phyloP scores from a whole-genome alignment of 2,113 vertebrate genomes.

The Dipodomys ordii region DNA sequence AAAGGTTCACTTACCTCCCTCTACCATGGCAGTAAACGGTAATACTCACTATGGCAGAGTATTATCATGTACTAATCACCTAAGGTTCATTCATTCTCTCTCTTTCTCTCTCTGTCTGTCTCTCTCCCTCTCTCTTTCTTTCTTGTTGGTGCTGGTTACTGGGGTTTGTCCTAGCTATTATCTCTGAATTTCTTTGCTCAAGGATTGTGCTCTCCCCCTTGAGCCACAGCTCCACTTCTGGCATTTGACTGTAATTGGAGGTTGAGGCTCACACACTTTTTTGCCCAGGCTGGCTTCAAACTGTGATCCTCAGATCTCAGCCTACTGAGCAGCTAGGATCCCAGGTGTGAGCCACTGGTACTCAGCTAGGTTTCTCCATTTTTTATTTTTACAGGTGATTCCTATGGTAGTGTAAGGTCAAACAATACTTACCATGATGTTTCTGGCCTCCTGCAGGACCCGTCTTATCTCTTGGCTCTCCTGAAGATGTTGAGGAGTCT shows the following conservation, averaged over 20 bases:
- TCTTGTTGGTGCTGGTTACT: too few relatives aligned
- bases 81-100: not conserved
- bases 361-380: not conserved
- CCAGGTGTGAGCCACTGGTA: too few relatives aligned
- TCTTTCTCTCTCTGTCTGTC: too few relatives aligned
- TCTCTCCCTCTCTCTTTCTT: not conserved
- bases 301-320: too few relatives aligned
- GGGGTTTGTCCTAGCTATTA: too few relatives aligned
- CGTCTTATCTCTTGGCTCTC: constrained; percentile 77
- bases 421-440: constrained; percentile 80
- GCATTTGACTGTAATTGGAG: too few relatives aligned
- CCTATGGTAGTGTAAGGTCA: not conserved
- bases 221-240: too few relatives aligned
- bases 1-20: constrained; percentile 37
- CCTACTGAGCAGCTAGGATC: too few relatives aligned
- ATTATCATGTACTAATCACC: not conserved
- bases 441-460: constrained; percentile 79
- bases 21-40: not conserved
- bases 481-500: constrained; percentile 84
- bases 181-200: too few relatives aligned
- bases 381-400: constrained; percentile 24
- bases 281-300: too few relatives aligned
- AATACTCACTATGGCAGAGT: not conserved
- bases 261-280: too few relatives aligned
- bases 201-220: too few relatives aligned